Conservation (phyloP, 2,113 vertebrate genomes). For the Pica pica region DNA sequence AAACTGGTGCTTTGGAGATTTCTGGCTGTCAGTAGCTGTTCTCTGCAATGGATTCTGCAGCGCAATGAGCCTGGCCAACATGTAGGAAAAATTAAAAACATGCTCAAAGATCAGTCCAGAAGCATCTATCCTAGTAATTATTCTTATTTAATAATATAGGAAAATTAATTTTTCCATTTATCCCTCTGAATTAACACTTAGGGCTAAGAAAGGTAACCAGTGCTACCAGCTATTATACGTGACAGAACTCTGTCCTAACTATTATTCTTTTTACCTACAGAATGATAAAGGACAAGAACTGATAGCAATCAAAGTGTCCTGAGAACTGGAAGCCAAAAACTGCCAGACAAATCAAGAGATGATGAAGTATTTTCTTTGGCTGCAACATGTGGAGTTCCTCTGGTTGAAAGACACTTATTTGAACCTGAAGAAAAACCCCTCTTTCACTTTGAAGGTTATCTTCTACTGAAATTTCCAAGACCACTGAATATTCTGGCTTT, state of each 20-base stretch:
- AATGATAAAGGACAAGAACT: not conserved
- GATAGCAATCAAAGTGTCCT: not conserved
- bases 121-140: not conserved
- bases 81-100: not conserved
- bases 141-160: not conserved
- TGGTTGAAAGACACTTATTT: not conserved
- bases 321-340: not conserved
- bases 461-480: not conserved
- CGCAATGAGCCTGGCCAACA: not conserved
- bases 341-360: not conserved
- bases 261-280: not conserved
- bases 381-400: not conserved
- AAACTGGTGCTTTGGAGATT: not conserved
- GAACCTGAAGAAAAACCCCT: not conserved
- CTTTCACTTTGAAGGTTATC: not conserved
- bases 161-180: not conserved
- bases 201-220: not conserved
- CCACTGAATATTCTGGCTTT: not conserved
- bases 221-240: not conserved
- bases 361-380: not conserved
- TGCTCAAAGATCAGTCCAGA: not conserved
- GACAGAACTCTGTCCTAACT: not conserved
- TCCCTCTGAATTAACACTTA: not conserved
- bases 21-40: not conserved
- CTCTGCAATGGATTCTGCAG: not conserved